Base-by-base conservation (phyloP, 2,113 vertebrate genomes). In the Mustela nigripes region DNA sequence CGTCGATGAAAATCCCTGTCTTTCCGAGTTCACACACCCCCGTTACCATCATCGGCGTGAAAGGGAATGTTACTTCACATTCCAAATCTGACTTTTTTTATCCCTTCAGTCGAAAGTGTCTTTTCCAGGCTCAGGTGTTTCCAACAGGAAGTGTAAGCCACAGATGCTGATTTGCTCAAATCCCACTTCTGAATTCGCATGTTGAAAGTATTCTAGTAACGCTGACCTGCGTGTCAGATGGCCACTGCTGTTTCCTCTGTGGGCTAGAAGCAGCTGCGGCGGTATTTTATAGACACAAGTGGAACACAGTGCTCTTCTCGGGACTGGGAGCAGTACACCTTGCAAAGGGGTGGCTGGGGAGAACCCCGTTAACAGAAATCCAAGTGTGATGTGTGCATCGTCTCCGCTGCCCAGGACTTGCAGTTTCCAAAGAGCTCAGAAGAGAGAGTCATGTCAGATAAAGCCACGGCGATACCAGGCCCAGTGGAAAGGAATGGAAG, bases 71-170 rank as follows among this genome's bases (percentile, higher is more conserved):
- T 76, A 53, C 31, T 18, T 50, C 19, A 81, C 6, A 42, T 62
- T 73, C 73, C 53, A 93, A 94, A 39, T 50, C 62, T 86, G 45
- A 50, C 14, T 7, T 83, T 50, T 79, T 96, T 87, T 24, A 89
- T 42, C 50, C 26, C 28, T 91, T 22, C 60, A 65, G 33, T 18
- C 26, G 10, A 28, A 91, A 19, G 7, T 1, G 2, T 78, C 81
- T 80, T 92, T 45, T 97, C 45, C 33, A 63, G 1, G 50, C 6
- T 79, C 63, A 53, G 22, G 21, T 48, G 58, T 63, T 95, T 69
- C 21, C 9, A 78, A 19, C 2, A 62, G 81, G 22, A 81, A 76
- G 18, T 5, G 24, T 53, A 73, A 58, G 67, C 5, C 58, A 50
- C 7, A 74, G 53, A 50, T 11, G 45, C 19, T 67, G 48, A 31